Evolutionary conservation across 2,888 invertebrate species (phyloP).

Genomic region (Camptogramma bilineatum): DNA sequence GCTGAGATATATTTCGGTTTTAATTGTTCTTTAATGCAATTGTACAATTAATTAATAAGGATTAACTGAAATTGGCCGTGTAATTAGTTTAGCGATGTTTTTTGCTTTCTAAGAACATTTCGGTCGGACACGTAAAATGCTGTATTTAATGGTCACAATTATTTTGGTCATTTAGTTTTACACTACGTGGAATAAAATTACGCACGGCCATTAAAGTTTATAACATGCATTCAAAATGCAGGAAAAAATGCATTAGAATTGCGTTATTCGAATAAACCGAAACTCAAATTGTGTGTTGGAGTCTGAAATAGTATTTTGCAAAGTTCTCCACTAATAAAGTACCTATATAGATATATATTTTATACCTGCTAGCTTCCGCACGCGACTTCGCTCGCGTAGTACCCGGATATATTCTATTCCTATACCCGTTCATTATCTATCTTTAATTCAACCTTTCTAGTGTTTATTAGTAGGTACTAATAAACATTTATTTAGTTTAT

Average conservation of each 20-base stretch:
- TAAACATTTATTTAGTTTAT: too few relatives aligned
- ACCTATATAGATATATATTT: too few relatives aligned
- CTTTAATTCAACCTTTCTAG: too few relatives aligned
- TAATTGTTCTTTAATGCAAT: slow-evolving; percentile 23
- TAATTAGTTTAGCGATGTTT: slow-evolving; percentile 15
- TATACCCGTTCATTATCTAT: too few relatives aligned
- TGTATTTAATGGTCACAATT: slow-evolving; percentile 6
- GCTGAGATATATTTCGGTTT: slow-evolving; percentile 32
- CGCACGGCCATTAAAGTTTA: slow-evolving; percentile 1
- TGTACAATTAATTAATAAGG: slow-evolving; percentile 17
- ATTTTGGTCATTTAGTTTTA: slow-evolving; percentile 2
- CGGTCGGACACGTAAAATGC: slow-evolving; percentile 12
- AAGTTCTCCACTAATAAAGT: too few relatives aligned
- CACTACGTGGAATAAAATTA: slow-evolving; percentile 10
- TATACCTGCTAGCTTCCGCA: too few relatives aligned
- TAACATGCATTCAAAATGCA: slow-evolving; percentile 6
- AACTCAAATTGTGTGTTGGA: too few relatives aligned
- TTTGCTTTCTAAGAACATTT: slow-evolving; percentile 16
- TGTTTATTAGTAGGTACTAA: too few relatives aligned
- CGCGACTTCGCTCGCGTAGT: too few relatives aligned
- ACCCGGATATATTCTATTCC: too few relatives aligned
- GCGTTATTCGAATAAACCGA: too few relatives aligned
- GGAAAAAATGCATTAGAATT: neutral
- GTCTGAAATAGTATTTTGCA: too few relatives aligned
- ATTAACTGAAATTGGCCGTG: slow-evolving; percentile 18